Conservation (phyloP, 2,113 vertebrate genomes). For the Grantiella picta region DNA sequence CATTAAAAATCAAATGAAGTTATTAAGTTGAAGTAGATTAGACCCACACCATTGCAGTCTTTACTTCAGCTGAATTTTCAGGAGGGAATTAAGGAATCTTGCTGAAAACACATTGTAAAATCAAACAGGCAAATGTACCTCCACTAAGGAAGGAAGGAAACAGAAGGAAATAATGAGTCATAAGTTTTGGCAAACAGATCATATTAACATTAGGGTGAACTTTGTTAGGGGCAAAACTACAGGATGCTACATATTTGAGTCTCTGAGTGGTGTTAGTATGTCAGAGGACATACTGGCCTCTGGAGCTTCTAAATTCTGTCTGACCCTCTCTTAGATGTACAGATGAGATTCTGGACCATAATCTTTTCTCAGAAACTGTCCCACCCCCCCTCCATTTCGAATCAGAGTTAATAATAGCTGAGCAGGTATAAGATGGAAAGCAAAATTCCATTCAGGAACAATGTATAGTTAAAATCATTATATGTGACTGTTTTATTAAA, state of each 20-base stretch:
- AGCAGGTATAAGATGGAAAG: not conserved
- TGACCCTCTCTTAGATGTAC: not conserved
- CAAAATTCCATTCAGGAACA: not conserved
- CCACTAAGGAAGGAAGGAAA: slow-evolving; percentile 7
- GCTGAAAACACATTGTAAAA: not conserved
- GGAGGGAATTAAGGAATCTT: not conserved
- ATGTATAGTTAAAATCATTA: not conserved
- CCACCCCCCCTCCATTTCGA: not conserved
- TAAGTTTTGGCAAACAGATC: not conserved
- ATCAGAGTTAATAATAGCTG: not conserved
- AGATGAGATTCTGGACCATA: not conserved
- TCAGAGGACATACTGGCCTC: not conserved
- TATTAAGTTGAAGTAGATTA: not conserved
- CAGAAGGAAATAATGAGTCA: not conserved
- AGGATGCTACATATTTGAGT: not conserved
- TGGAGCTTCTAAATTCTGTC: not conserved
- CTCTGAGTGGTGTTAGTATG: not conserved
- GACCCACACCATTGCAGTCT: not conserved
- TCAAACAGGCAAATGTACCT: not conserved
- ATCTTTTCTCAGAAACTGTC: not conserved
- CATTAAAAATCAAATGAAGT: not conserved
- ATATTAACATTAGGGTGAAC: not conserved
- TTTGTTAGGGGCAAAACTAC: not conserved
- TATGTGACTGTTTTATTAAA: not conserved
- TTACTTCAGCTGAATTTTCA: not conserved